phyloP scores from a whole-genome alignment of 2,113 vertebrate genomes.

The Pituophis catenifer region DNA sequence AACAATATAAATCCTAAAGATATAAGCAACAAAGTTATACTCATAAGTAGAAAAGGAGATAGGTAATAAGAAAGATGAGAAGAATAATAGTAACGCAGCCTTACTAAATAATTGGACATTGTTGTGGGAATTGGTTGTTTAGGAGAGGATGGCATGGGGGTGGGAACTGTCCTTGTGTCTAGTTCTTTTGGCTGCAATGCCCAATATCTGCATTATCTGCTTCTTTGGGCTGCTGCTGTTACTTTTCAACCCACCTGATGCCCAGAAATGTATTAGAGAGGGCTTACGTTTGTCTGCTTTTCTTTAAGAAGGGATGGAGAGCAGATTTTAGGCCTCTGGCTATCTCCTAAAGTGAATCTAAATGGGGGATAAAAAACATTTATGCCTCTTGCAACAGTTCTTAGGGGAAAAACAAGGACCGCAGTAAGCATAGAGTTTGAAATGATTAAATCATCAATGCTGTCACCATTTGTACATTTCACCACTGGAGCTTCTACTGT shows the following conservation, averaged over 20 bases:
- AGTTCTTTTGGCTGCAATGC: too few species aligned
- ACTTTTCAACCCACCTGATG: neutral
- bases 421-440: neutral
- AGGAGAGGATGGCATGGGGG: too few species aligned
- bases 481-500: too few species aligned
- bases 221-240: neutral
- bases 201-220: neutral
- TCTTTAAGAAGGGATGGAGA: neutral
- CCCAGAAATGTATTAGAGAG: neutral
- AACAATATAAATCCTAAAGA: too few species aligned
- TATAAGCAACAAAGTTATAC: too few species aligned
- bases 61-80: too few species aligned
- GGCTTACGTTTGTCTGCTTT: neutral
- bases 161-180: too few species aligned
- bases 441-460: neutral
- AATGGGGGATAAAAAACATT: neutral
- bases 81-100: too few species aligned
- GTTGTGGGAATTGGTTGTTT: too few species aligned
- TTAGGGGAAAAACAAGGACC: neutral
- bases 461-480: neutral
- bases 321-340: neutral
- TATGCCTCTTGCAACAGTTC: neutral
- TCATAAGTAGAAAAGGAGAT: too few species aligned
- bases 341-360: slow-evolving; percentile 5
- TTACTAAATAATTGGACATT: too few species aligned